Base-by-base conservation (phyloP, 2,888 invertebrate genomes). In the Hemicrepidius hirtus region DNA sequence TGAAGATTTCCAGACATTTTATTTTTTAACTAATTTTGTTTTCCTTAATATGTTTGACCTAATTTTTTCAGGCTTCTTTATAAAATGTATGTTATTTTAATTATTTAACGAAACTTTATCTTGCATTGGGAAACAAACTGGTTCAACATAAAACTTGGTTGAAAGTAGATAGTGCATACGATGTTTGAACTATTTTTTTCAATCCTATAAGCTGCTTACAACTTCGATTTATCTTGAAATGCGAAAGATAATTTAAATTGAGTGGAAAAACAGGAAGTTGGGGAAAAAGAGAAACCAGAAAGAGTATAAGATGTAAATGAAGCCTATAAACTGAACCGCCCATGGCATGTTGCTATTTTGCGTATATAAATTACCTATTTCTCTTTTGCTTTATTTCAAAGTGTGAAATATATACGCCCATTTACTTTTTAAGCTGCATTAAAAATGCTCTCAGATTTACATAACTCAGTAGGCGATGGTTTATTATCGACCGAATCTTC, bases 321-420 rank as follows among this genome's bases (percentile, higher is more conserved):
- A 28, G 62, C 62, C 24, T 44, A 46, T 62, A 62, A 62, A 62
- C 41, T 28, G 62, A 62, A 44, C 62, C 62, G 62, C 62, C 62
- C 46, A 24, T 62, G 44, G 41, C 46, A 28, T 62, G 62, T 62
- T 28, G 21, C 62, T 24, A 62, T 62, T 44, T 62, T 28, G 6
- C 16, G 44, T 62, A 21, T 60, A 60, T 60, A 60, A 40, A 60
- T 60, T 16, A 41, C 44, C 32, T 32, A 44, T 41, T 35, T 41
- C 28, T 13, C 21, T 62, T n/a, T 59, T 59, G 7, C 13, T 46
- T 41, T 44, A 62, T 62, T 59, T 44, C 13, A 13, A 57, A 57
- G 57, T 62, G 44, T 62, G 44, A 62, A 40, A 40, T 37, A 60
- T 37, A 60, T 60, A 41, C 24, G 53, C 20, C 53, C 53, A 53